Evolutionary conservation across 1,140 invertebrate species (phyloP).

Genomic region (Elysia chlorotica): DNA sequence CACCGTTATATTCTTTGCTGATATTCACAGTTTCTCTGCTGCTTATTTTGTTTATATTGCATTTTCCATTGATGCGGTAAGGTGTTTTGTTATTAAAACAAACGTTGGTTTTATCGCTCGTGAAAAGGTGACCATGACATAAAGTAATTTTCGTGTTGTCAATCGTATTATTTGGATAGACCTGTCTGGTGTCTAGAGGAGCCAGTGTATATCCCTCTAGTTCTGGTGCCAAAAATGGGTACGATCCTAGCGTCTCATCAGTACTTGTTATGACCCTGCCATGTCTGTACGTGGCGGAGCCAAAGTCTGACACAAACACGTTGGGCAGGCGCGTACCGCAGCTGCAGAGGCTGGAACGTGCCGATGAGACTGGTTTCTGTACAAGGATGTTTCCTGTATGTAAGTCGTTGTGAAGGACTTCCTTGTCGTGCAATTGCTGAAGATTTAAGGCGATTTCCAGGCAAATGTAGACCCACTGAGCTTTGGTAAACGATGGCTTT

Average conservation of each 20-base stretch:
- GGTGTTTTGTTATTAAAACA: too few species aligned
- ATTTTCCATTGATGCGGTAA: too few species aligned
- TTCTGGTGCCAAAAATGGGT: neutral
- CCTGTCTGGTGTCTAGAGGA: too few species aligned
- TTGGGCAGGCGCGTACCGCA: neutral
- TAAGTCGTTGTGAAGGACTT: conserved; percentile 3
- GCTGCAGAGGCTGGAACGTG: too few species aligned
- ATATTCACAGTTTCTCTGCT: neutral
- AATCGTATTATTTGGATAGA: too few species aligned
- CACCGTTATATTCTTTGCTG: too few species aligned
- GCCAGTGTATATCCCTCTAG: too few species aligned
- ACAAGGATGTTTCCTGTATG: neutral
- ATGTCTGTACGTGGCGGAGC: neutral
- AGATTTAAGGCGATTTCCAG: neutral
- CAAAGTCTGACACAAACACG: neutral
- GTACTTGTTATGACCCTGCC: neutral
- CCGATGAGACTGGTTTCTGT: neutral
- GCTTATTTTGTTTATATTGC: too few species aligned
- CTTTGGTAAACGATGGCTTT: neutral
- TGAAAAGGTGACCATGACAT: too few species aligned
- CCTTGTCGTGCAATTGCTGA: neutral
- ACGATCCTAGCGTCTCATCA: neutral
- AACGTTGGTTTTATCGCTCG: too few species aligned
- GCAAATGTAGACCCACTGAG: conserved; percentile 1
- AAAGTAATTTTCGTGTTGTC: too few species aligned